Evolutionary conservation across 2,797 vertebrate species (phyloP), one percentile per base, ranked within the genome.

Genomic region (Kryptopterus vitreolus): DNA sequence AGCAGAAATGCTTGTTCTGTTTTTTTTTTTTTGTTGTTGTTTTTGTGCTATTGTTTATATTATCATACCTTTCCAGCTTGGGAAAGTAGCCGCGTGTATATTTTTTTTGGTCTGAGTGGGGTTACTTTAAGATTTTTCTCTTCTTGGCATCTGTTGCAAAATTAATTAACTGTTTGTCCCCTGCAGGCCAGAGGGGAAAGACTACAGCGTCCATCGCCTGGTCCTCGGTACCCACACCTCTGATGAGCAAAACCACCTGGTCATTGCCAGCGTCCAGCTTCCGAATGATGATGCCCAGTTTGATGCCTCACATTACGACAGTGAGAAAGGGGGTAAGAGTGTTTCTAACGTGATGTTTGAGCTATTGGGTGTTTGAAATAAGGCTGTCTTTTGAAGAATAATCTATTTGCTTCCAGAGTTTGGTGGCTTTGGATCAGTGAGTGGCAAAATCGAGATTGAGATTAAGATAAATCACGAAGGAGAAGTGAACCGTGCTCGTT

Each of bases 401-500:
- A 62, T 6, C 61, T 24, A 18, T 70, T 80, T 61, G 77, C 10
- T 43, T n/a, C 71, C 87, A 99, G 98, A 99, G 83, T 99, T 99
- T 90, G 97, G 97, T 87, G 98, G 97, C 65, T 99, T 99, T 91
- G 97, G 98, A 15, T 99, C 98, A 7, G 98, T 99, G 1, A 99
- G 98, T 86, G 97, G 96, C 0, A 99, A 99, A 87, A 99, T 98
- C 78, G 98, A 99, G 83, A 99, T 99, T 77, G 97, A 99, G 86
- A 99, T 99, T 87, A 99, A 99, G 91, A 99, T 99, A 76, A 99
- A 99, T 88, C 97, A 98, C 0, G 97, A 99, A 89, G 98, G 98
- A 78, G 98, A 99, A 88, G 97, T 99, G 84, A 99, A 99, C 91
- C 89, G 97, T 87, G 98, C 98, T 0, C 96, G 97, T 26, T 98